Evolutionary conservation across 1,140 invertebrate genomes (phyloP), one percentile per base, ranked within the genome.

Genomic region (Colletes gigas): DNA sequence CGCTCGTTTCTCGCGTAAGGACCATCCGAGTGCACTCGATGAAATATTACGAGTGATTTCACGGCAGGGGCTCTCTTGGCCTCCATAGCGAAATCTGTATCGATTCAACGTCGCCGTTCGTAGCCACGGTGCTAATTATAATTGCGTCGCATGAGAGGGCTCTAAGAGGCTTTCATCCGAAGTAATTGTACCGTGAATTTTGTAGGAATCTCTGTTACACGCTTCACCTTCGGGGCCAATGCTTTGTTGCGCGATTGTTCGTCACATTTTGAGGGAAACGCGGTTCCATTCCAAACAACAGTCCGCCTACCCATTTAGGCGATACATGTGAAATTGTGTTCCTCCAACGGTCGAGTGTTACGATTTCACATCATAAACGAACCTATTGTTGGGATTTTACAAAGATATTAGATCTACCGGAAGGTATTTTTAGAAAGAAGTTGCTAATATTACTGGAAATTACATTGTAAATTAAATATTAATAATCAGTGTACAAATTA

Each of bases 131-230:
- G 50, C 52, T 72, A 79, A 79, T 79, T 79, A 73, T 72, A 44
- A 73, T 72, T 79, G n/a, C 68, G 14, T 39, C 69, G 47, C 72
- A 47, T 14, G n/a, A 30, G 15, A 62, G 57, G 21, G 21, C 0
- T 47, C 21, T 39, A 41, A 62, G 55, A 62, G 55, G 41, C 44
- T 50, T 60, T 78, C 39, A 19, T n/a, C 30, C 55, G 12, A 6
- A 59, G 55, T 62, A 78, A 70, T 70, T 52, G 75, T 70, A 78
- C 7, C 75, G 66, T 70, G 75, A 78, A 78, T 78, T 78, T 70
- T 62, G 19, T 14, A 75, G 39, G 63, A 68, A 68, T 68, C 41
- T 15, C 62, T 39, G 9, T 17, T 54, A 57, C 50, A 39, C 59
- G 44, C 5, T 41, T 55, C 39, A 9, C 54, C 55, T 52, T 41